Evolutionary conservation across 1,140 invertebrate species (phyloP).

Genomic region (Trichomalopsis sarcophagae): DNA sequence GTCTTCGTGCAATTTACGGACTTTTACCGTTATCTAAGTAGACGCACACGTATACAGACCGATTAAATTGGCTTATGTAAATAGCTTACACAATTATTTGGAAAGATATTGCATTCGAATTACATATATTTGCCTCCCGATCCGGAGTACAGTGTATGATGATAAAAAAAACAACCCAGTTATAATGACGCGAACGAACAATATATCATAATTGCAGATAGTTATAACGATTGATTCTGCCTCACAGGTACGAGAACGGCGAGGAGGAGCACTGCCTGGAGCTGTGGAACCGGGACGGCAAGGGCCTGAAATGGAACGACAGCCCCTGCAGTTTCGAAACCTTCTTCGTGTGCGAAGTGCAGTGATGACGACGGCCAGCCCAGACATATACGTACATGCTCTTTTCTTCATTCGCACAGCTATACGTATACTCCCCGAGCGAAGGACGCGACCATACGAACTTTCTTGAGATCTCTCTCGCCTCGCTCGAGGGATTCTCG

Average conservation of each 20-base stretch:
- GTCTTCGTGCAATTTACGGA: neutral
- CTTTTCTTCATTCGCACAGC: neutral
- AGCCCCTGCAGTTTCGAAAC: conserved; percentile 94
- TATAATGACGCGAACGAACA: no score
- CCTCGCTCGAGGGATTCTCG: neutral
- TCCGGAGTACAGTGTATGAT: no score
- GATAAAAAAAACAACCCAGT: no score
- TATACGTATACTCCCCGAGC: neutral
- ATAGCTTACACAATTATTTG: no score
- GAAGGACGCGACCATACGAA: conserved; percentile 10
- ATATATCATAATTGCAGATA: conserved; percentile 71
- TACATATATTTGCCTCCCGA: no score
- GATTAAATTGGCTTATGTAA: no score
- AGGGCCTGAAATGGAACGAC: conserved; percentile 94
- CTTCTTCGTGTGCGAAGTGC: conserved; percentile 92
- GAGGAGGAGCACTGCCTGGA: conserved; percentile 94
- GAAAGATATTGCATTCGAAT: no score
- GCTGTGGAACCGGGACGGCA: conserved; percentile 93
- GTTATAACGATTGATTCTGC: neutral
- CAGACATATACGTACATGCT: neutral
- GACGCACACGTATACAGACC: no score
- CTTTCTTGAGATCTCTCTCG: conserved; percentile 15
- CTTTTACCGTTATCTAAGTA: no score
- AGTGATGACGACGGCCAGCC: conserved; percentile 6
- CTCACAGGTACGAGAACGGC: conserved; percentile 86